A percentile compares a stretch with the other conserved stretches of the same genome.
phyloP scores from a whole-genome alignment of 2,888 invertebrate genomes.

The Pyrrhosoma nymphula region DNA sequence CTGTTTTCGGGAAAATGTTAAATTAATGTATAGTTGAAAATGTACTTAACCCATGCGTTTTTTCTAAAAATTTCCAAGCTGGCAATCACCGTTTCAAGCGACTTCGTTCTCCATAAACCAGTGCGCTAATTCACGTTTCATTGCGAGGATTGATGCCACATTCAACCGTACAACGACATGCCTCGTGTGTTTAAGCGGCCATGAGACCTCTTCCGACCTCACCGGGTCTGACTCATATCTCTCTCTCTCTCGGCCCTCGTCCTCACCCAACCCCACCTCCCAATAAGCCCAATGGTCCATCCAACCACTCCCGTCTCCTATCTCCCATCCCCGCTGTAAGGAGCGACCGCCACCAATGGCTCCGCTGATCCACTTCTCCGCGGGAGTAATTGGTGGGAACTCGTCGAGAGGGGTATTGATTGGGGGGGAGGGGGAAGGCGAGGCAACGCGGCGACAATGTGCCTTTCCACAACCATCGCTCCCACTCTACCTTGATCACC shows the following conservation, averaged over 20 bases:
- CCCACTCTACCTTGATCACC: too few relatives aligned
- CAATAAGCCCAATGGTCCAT: not conserved
- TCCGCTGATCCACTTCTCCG: constrained; percentile 42
- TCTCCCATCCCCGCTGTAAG: not conserved
- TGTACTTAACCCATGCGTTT: too few relatives aligned
- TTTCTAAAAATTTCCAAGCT: too few relatives aligned
- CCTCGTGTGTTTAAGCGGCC: too few relatives aligned
- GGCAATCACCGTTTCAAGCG: too few relatives aligned
- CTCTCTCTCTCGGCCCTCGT: not conserved
- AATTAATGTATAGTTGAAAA: too few relatives aligned
- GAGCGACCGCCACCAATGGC: not conserved
- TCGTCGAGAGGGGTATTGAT: not conserved
- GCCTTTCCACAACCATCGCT: too few relatives aligned
- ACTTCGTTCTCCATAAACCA: too few relatives aligned
- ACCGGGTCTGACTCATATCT: not conserved
- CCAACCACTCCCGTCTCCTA: not conserved
- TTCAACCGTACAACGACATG: too few relatives aligned
- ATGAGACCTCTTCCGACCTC: not conserved
- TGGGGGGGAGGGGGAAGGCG: not conserved
- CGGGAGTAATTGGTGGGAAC: not conserved
- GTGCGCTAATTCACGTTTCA: too few relatives aligned
- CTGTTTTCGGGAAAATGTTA: too few relatives aligned
- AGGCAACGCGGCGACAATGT: not conserved
- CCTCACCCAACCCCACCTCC: not conserved
- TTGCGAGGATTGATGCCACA: too few relatives aligned